Percentiles rank a stretch among this genome's conserved stretches.
These are phyloP conservation scores for Coremacera marginata DNA, from an alignment of 2,888 invertebrate genomes.

Conservation along the genomic window DNA sequence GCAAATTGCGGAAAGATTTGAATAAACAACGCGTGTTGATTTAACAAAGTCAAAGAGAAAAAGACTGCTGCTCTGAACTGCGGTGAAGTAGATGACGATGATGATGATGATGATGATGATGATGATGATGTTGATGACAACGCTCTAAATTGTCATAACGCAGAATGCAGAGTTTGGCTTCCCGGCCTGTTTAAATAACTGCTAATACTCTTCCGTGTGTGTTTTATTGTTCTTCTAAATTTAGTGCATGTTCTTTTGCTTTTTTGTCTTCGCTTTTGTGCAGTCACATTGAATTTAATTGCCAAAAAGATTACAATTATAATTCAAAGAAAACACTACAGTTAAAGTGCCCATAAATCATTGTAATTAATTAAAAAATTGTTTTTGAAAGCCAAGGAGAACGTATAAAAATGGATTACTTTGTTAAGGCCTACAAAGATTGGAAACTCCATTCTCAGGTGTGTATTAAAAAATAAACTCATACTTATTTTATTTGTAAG, in stretches of 20 bases:
- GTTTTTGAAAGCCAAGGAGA: conserved; percentile 40
- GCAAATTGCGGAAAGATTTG: conserved; percentile 17
- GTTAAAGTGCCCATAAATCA: not conserved
- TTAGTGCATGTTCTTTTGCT: not conserved
- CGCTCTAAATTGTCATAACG: not conserved
- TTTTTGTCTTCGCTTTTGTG: not conserved
- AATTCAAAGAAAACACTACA: not conserved
- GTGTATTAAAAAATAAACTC: not conserved
- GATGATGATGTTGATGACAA: not conserved
- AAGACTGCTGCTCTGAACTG: not conserved
- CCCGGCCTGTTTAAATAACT: not conserved
- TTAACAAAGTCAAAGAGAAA: not conserved
- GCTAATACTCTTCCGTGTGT: not conserved
- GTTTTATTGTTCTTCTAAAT: not conserved
- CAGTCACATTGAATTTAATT: not conserved
- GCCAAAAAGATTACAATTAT: not conserved
- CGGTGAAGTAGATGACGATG: not conserved
- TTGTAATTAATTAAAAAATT: not conserved
- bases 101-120: not conserved
- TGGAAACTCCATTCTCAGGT: conserved; percentile 69
- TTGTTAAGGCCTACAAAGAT: conserved; percentile 68
- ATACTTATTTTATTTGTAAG: not conserved
- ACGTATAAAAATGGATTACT: conserved; percentile 64
- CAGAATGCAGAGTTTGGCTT: not conserved
- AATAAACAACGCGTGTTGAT: not conserved